Evolutionary conservation across 2,797 vertebrate species (phyloP), one percentile per base, ranked within the genome.

Genomic region (Amazonetta brasiliensis): DNA sequence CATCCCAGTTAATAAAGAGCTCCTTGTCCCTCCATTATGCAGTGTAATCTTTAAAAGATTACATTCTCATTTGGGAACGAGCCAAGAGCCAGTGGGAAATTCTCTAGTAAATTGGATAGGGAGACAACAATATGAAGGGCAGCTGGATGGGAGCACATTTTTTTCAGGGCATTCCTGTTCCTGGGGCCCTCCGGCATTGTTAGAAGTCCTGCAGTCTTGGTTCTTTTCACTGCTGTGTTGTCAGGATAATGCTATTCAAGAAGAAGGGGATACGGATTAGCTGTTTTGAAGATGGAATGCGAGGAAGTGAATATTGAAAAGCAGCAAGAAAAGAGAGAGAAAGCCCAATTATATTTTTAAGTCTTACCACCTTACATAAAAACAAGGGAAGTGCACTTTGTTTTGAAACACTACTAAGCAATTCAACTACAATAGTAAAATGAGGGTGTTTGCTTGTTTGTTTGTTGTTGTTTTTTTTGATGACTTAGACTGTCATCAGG

Each of bases 41-140:
- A 96, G 82, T 95, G 91, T 93, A 95, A 97, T 97, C 96, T 97
- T 97, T 97, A 89, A 96, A 97, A 97, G 97, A 96, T 96, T 95
- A 95, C 87, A 92, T 94, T 97, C 95, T 93, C 89, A 85, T 97
- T 96, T 98, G 96, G 97, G 84, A 97, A 96, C 7, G 64, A 96
- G 97, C 97, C 97, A 98, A 97, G 83, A 97, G 94, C 89, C 93
- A 97, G 95, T 95, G 95, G 95, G 92, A 96, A 97, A 97, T 97
- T 97, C 94, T 98, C 94, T 90, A 92, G 95, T 95, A 97, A 97
- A 96, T 86, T 94, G 95, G 95, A 94, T 89, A 93, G 84, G 76
- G 92, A 96, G 94, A 97, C 95, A 94, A 96, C 87, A 96, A 96
- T 92, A 94, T 46, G 91, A 97, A 97, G 95, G 95, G 71, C 87